Evolutionary conservation across 2,888 invertebrate genomes (phyloP), one percentile per base, ranked within the genome.

Genomic region (Tipula vernalis): DNA sequence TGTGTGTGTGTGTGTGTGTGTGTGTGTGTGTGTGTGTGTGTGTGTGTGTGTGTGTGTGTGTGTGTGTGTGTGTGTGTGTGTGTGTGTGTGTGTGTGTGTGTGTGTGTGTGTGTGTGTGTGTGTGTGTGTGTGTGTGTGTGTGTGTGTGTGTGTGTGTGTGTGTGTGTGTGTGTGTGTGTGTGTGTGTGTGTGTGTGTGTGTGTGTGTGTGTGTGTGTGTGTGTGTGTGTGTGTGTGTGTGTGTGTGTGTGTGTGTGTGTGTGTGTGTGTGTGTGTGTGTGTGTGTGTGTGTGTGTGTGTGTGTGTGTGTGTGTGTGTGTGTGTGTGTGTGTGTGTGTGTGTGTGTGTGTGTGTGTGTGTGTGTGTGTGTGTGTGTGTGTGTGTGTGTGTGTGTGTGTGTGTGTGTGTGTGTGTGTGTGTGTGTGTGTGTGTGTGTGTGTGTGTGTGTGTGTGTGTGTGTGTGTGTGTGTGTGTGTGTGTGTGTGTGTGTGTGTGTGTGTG

Each of bases 341-440:
- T 87, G 88, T 87, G 88, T 88, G 88, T 87, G 88, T 88, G 88
- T 88, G 88, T 87, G 88, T 88, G 88, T 88, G 88, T 87, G 88
- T 88, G 88, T 88, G 88, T 88, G 88, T 88, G 88, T 88, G 88
- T 87, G 88, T 88, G 88, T 88, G 88, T 87, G 88, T 88, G 88
- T 88, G 88, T 87, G 88, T 88, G 87, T 88, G 88, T 87, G 88
- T 88, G 88, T 88, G 88, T 87, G 88, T 88, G 88, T 87, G 88
- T 87, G 88, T 88, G 88, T 88, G 88, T 87, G 88, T 87, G 88
- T 87, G 88, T 87, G 88, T 88, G 88, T 87, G 88, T 87, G 88
- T 88, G 88, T 88, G 88, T 87, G 88, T 88, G 88, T 88, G 88
- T 87, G 88, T 88, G 88, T 88, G 88, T 88, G 88, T 88, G 88